Base-by-base conservation (phyloP, 2,888 invertebrate species). In the Cephus pulcher region DNA sequence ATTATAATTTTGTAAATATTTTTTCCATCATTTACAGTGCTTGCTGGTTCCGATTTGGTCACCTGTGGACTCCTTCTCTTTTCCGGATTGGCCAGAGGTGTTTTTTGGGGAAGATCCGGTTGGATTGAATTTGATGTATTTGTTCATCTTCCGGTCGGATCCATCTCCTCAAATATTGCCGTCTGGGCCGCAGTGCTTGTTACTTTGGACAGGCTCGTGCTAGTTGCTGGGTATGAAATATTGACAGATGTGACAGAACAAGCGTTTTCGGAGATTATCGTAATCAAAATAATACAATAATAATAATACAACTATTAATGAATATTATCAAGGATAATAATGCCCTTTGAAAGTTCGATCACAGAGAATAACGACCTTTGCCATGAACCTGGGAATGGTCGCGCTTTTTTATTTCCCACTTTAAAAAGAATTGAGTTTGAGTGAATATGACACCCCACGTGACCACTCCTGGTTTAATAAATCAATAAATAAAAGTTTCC, bases 121-220 rank as follows among this genome's bases (percentile, higher is more conserved):
- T 90, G 89, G 89, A 80, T 86, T n/a, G 84, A 85, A 32, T 91
- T 88, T 80, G 91, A 91, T 78, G 86, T 88, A 23, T 84, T 91
- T 75, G 86, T 91, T 71, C 87, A 88, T 74, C 80, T 91, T 37
- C 91, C 91, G 30, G 37, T 91, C 76, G 87, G 86, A 15, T 88
- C 88, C 15, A 83, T 87, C 11, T 83, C 90, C 15, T 90, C 88
- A 75, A 88, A 88, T 70, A 80, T 91, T 78, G 86, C 88, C 12
- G 89, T 90, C 12, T 84, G 89, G 81, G 90, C 91, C 3, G 88
- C 89, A 32, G 86, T 90, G 23, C 86, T 86, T 70, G 88, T 91
- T 34, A 89, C 90, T 34, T 80, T 89, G 73, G 85, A 85, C 75
- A 83, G 86, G 76, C 76, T 85, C 74, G 78, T 81, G 4, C 78